Conservation (phyloP, 2,888 invertebrate species). For the Octonoba sinensis region DNA sequence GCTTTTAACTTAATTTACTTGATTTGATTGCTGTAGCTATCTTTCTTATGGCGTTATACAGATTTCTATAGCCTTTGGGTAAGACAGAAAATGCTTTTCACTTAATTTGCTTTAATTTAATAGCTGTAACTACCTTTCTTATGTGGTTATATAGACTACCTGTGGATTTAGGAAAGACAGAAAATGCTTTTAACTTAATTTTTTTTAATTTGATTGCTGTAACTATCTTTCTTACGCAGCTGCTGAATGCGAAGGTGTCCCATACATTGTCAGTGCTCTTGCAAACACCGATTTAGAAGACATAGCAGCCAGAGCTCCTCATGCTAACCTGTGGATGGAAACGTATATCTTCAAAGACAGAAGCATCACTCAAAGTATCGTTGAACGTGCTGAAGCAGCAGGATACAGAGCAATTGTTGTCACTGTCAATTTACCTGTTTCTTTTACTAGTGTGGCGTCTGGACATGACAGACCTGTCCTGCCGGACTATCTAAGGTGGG, state of each 20-base stretch:
- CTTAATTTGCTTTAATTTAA: too few relatives aligned
- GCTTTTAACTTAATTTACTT: too few relatives aligned
- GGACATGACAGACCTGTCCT: background rate
- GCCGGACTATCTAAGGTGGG: background rate
- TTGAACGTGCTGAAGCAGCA: background rate
- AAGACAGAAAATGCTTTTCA: too few relatives aligned
- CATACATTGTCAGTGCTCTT: background rate
- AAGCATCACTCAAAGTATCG: background rate
- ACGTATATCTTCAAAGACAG: background rate
- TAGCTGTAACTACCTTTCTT: too few relatives aligned
- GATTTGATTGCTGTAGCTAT: too few relatives aligned
- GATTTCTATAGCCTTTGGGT: too few relatives aligned
- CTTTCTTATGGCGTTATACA: too few relatives aligned
- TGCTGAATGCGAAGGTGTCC: slow-evolving; percentile 2
- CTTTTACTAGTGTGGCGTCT: background rate
- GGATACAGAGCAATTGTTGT: background rate
- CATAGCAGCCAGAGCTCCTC: background rate
- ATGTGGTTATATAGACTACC: too few relatives aligned
- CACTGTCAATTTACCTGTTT: background rate
- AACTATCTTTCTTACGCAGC: background rate
- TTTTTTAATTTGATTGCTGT: too few relatives aligned
- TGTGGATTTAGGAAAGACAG: too few relatives aligned
- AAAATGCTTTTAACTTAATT: too few relatives aligned
- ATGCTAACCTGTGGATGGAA: background rate
- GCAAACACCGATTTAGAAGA: background rate